These are phyloP conservation scores for Epinotia demarniana DNA, from an alignment of 2,888 invertebrate species.

Conservation along the genomic window DNA sequence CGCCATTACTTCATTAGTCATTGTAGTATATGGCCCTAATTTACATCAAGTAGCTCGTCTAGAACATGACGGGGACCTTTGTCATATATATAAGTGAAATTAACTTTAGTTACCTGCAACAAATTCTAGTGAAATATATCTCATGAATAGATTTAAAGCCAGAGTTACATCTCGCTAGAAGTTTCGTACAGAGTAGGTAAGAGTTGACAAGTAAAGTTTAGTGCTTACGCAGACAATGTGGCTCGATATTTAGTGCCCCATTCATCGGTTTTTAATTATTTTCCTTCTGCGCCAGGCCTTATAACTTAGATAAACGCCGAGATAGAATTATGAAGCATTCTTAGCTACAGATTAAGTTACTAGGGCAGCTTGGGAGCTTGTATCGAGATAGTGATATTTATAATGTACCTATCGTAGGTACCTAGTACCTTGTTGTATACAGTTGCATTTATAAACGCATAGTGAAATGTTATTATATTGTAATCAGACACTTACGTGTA, in stretches of 20 bases:
- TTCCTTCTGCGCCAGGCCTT: conserved; percentile 51
- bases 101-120: background rate
- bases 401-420: background rate
- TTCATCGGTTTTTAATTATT: conserved; percentile 73
- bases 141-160: background rate
- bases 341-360: conserved; percentile 40
- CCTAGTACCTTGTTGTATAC: background rate
- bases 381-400: conserved; percentile 28
- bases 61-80: too few species aligned
- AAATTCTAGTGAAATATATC: background rate
- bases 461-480: background rate
- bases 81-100: background rate
- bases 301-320: conserved; percentile 60
- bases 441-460: background rate
- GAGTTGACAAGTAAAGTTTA: conserved; percentile 46
- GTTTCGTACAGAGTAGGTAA: conserved; percentile 18
- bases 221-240: conserved; percentile 58
- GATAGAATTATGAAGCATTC: conserved; percentile 59
- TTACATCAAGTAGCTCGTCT: too few species aligned
- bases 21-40: too few species aligned
- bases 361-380: conserved; percentile 29
- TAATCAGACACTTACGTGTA: background rate
- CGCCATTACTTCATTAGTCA: too few species aligned
- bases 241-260: conserved; percentile 67
- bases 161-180: background rate